Conservation (phyloP, 1,140 invertebrate genomes). For the Apis dorsata region DNA sequence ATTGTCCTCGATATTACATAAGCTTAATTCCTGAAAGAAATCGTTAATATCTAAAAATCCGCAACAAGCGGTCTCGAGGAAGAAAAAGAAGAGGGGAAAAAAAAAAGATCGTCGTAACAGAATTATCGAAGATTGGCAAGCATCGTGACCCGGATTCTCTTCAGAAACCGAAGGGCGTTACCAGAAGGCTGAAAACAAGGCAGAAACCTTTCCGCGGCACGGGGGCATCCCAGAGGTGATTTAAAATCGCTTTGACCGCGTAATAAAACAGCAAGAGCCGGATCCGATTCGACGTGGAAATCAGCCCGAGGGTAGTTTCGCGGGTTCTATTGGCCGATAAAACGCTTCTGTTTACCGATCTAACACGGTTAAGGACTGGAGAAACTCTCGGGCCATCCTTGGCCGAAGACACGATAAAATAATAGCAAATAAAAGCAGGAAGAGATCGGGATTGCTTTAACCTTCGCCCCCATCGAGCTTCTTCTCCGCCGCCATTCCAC, state of each 20-base stretch:
- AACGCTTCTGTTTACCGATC: slow-evolving; percentile 51
- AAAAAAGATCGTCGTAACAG: neutral
- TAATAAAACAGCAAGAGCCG: slow-evolving; percentile 33
- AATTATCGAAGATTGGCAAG: slow-evolving; percentile 7
- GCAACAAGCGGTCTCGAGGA: neutral
- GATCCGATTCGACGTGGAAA: neutral
- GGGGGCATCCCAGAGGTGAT: slow-evolving; percentile 33
- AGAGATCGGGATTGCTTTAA: neutral
- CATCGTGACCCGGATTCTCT: slow-evolving; percentile 26
- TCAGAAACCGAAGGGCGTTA: neutral
- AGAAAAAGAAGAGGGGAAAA: neutral
- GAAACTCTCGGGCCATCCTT: neutral
- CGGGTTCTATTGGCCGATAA: slow-evolving; percentile 34
- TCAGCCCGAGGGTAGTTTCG: slow-evolving; percentile 31
- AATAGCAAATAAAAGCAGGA: slow-evolving; percentile 43
- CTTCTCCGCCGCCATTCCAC: no score
- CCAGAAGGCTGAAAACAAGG: slow-evolving; percentile 2
- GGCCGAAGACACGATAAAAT: slow-evolving; percentile 28
- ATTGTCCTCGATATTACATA: no score
- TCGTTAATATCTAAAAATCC: no score
- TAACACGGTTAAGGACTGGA: slow-evolving; percentile 29
- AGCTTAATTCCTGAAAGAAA: no score
- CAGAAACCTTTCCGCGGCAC: slow-evolving; percentile 28
- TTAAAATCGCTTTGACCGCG: slow-evolving; percentile 45
- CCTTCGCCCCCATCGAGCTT: neutral